A percentile compares a stretch with the other conserved stretches of the same genome.
Conservation (phyloP, 2,797 vertebrate genomes). For the Sebastolobus altivelis region DNA sequence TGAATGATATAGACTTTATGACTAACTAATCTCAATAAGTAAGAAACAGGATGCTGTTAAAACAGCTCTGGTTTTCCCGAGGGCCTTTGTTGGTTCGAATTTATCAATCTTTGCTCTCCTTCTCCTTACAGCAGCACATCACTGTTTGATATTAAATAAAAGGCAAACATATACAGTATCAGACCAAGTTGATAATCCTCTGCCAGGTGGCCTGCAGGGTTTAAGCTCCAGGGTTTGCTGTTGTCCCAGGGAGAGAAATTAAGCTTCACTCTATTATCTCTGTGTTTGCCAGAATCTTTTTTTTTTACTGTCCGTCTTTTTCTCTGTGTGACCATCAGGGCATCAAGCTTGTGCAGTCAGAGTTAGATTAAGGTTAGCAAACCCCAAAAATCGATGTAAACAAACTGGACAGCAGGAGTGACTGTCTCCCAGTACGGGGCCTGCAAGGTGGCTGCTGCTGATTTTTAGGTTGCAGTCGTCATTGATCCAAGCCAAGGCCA, state of each 20-base stretch:
- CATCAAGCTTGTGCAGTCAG: not conserved
- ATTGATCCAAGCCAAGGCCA: constrained; percentile 5
- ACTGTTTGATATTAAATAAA: constrained; percentile 5
- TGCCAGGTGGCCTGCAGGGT: not conserved
- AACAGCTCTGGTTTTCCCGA: constrained; percentile 8
- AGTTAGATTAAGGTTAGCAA: not conserved
- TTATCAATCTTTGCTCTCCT: not conserved
- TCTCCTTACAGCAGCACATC: not conserved
- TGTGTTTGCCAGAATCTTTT: not conserved
- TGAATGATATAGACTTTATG: constrained; percentile 39
- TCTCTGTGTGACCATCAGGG: constrained; percentile 5
- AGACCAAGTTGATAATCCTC: constrained; percentile 25
- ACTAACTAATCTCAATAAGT: constrained; percentile 43
- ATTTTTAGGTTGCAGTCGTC: not conserved
- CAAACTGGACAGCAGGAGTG: not conserved
- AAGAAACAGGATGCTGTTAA: constrained; percentile 3
- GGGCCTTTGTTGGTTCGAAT: constrained; percentile 7
- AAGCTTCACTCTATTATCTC: constrained; percentile 14
- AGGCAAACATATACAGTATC: not conserved
- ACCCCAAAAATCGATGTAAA: constrained; percentile 5
- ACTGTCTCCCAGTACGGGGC: not conserved
- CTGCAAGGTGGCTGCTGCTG: not conserved
- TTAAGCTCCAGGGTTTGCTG: constrained; percentile 13
- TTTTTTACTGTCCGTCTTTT: not conserved
- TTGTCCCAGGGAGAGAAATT: constrained; percentile 9